These are phyloP conservation scores for Nomada goodeniana DNA, from an alignment of 2,888 invertebrate genomes.

Conservation along the genomic window DNA sequence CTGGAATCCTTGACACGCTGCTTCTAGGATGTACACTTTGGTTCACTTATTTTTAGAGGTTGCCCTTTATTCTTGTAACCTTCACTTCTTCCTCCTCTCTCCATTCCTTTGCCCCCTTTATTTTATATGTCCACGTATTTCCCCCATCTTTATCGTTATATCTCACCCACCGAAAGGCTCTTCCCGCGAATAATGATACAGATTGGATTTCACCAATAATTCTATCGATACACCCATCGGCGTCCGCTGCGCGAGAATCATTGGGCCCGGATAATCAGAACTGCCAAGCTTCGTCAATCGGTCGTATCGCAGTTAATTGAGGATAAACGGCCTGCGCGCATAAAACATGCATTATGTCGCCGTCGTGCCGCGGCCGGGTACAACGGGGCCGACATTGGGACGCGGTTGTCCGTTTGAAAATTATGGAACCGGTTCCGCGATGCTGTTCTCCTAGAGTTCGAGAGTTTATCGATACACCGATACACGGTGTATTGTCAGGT, in stretches of 20 bases:
- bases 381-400: not conserved
- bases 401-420: constrained; percentile 64
- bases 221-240: no score
- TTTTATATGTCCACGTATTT: no score
- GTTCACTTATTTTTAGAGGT: no score
- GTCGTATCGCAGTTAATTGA: not conserved
- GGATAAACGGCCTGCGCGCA: constrained; percentile 4
- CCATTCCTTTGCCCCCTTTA: no score
- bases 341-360: constrained; percentile 32
- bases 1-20: no score
- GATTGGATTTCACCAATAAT: no score
- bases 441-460: constrained; percentile 28
- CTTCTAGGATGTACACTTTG: no score
- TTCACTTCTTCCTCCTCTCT: no score
- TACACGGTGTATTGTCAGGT: constrained; percentile 55
- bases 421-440: constrained; percentile 63
- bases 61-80: no score
- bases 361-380: constrained; percentile 2
- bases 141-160: no score
- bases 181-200: no score
- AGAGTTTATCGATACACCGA: constrained; percentile 59
- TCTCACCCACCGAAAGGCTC: no score
- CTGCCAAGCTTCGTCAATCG: constrained; percentile 46
- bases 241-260: not conserved
- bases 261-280: constrained; percentile 45